Evolutionary conservation across 2,797 vertebrate species (phyloP), one percentile per base, ranked within the genome.

Genomic region (Masticophis lateralis): DNA sequence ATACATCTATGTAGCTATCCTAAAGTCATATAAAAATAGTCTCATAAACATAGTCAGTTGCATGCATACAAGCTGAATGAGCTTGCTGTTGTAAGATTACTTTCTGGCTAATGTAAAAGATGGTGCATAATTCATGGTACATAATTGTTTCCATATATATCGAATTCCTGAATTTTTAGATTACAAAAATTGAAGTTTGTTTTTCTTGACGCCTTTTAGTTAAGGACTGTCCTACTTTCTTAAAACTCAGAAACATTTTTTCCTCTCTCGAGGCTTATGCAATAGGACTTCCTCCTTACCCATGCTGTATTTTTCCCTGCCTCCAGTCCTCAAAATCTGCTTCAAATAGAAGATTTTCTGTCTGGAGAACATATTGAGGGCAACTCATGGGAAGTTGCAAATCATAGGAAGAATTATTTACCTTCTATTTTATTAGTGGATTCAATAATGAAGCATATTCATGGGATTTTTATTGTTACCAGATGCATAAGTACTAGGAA

Each of bases 171-270:
- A 14, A 37, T 94, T 60, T 25, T 69, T 37, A 43, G 18, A 66
- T 87, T 25, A 94, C 93, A 18, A 59, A 91, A 89, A 10, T 5
- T 90, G 90, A 18, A 47, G 2, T 0, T 4, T 63, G 13, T 53
- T 57, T 32, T 87, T 57, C 91, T n/a, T 37, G 92, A 94, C 18
- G 1, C 32, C 18, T 2, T 95, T 93, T 89, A 20, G 16, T 28
- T 61, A 86, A 60, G 14, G 56, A 69, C 32, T 69, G 55, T 57
- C 51, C n/a, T 87, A 22, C 14, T 32, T 37, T 69, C n/a, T 28
- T 1, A 86, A 94, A 94, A 53, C 59, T 28, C 56, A 94, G 83
- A 51, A 93, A 91, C 22, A 47, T 93, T 89, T 55, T 57, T 37
- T 51, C 87, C n/a, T 0, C 32, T 74, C 69, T 83, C 37, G 47